These are phyloP conservation scores for Marmota monax DNA, from an alignment of 2,113 vertebrate genomes.

Conservation along the genomic window DNA sequence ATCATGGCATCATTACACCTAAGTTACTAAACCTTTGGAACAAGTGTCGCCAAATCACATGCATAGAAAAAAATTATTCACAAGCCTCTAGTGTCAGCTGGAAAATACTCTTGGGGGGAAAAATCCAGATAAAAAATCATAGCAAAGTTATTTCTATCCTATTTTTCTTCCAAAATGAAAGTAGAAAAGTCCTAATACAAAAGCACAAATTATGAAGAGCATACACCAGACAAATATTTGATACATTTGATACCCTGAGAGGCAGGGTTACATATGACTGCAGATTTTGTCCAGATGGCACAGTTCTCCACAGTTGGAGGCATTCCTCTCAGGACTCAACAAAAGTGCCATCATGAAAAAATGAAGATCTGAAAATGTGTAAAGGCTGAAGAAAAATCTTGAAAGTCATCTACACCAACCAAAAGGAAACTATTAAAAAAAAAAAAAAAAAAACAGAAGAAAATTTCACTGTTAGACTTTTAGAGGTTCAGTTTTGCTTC, in stretches of 20 bases:
- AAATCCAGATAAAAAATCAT: constrained; percentile 34
- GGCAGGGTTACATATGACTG: neutral
- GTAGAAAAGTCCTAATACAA: neutral
- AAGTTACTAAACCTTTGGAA: constrained; percentile 10
- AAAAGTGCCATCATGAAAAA: neutral
- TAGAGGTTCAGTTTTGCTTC: neutral
- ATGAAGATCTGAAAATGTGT: neutral
- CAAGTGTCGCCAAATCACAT: neutral
- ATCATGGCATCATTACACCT: neutral
- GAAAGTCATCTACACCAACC: neutral
- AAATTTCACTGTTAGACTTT: neutral
- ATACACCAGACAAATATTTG: neutral
- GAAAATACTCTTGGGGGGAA: neutral
- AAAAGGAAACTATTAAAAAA: neutral
- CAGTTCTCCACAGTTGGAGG: neutral
- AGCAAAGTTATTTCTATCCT: constrained; percentile 8
- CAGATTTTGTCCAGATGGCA: neutral
- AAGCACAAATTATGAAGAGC: neutral
- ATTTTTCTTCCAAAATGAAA: neutral
- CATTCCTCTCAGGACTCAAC: neutral
- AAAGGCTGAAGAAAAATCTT: neutral
- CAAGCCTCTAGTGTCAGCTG: neutral
- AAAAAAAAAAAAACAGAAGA: neutral
- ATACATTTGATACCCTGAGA: neutral
- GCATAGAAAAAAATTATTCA: neutral